Base-by-base conservation (phyloP, 2,113 vertebrate species). In the Nycticebus coucang region DNA sequence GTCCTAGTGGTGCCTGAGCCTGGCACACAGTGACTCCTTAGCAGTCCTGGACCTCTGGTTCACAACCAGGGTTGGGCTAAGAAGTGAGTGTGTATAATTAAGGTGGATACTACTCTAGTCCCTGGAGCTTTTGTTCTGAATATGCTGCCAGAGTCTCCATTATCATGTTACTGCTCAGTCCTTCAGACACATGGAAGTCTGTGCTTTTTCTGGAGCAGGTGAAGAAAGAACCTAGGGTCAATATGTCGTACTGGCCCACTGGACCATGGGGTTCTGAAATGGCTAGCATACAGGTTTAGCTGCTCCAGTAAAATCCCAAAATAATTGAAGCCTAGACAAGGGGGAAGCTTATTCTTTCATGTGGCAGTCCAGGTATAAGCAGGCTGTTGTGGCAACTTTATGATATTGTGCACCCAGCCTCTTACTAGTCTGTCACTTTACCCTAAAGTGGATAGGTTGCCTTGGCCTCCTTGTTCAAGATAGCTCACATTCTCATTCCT, bases 101-200 rank as follows among this genome's bases (percentile, higher is more conserved):
- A 50, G 15, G 3, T 68, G 2, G 9, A 28, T n/a, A 45, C 6
- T 37, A 10, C 53, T 62, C 1, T 28, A 7, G 71, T 60, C 4
- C 0, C 30, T 62, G 35, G 37, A 80, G n/a, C 4, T 68, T 75
- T 66, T 14, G 2, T 37, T 85, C n/a, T 55, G 55, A 83, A 69
- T 21, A 11, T 18, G 35, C 37, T 66, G 4, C 62, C 75, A 41
- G 19, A 50, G 37, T 11, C n/a, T 11, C 28, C 24, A 18, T 26
- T 5, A 0, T 7, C 12, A 4, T 0, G 4, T 50, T 15, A 28
- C 24, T 13, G 2, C 60, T 57, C 0, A 1, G 19, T 4, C n/a
- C 37, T 69, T 57, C 41, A 41, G 53, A 35, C 1, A 3, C 0
- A 0, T 5, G 11, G 71, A 87, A 28, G 77, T 22, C 33, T 3